Base-by-base conservation (phyloP, 2,113 vertebrate species). In the Crypturellus undulatus region DNA sequence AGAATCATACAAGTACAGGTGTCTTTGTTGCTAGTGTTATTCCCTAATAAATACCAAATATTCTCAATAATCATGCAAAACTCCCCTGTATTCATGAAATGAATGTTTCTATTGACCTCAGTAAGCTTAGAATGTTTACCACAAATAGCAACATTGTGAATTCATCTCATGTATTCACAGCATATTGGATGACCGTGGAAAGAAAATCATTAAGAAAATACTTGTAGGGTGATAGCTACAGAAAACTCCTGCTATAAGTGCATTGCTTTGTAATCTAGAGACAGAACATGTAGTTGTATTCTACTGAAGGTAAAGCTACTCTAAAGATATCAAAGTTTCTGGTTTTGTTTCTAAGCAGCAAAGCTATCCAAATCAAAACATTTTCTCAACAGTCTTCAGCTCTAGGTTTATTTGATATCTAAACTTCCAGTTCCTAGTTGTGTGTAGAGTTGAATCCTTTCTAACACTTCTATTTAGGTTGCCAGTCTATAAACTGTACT, bases 111-210 rank as follows among this genome's bases (percentile, higher is more conserved):
- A 12, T 63, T 75, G 91, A 75, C 42, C 73, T 45, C n/a, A 87
- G 40, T 22, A 45, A 42, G 54, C 45, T 85, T 65, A 85, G 51
- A 67, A 83, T 90, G 59, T 90, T 82, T 49, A 80, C 72, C 68
- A 68, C 86, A 94, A 94, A 93, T 96, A 90, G 85, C 32, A 79
- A 59, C 52, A 60, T n/a, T 62, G 7, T 59, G 71, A 88, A 60
- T 77, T 86, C 71, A 78, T 88, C 77, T 80, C 5, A 1, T 43
- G 15, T 77, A 42, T 69, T 95, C 60, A 42, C 20, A 67, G 45
- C 54, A 59, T 80, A 86, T 80, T 86, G 60, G 79, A 62, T 83
- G 83, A 80, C 76, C n/a, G 10, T 6, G 16, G 21, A 2, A 21
- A 1, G 5, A 10, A 38, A 47, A 32, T 59, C 12, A 34, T 79